These are phyloP conservation scores for Tetranychus cinnabarinus DNA, from an alignment of 1,140 invertebrate genomes.

Conservation along the genomic window DNA sequence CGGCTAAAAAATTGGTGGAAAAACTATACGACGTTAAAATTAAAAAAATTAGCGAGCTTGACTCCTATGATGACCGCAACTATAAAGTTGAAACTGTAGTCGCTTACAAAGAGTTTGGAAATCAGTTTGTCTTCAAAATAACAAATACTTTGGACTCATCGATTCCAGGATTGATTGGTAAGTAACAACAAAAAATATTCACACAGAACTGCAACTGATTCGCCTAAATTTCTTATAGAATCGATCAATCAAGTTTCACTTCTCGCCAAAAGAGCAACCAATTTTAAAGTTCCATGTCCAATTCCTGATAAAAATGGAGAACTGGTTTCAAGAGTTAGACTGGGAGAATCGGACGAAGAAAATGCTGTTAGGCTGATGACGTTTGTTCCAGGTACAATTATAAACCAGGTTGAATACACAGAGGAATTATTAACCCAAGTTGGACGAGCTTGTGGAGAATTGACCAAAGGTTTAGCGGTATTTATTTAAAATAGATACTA, in stretches of 20 bases:
- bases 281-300: not conserved
- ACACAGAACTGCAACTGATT: not conserved
- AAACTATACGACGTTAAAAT: not conserved
- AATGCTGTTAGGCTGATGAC: constrained; percentile 1
- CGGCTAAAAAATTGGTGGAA: not conserved
- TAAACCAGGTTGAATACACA: not conserved
- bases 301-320: not conserved
- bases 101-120: not conserved
- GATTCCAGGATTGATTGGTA: not conserved
- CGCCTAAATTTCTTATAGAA: not conserved
- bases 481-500: no score
- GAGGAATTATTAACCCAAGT: not conserved
- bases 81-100: not conserved
- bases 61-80: constrained; percentile 9
- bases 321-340: not conserved
- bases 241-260: not conserved
- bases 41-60: not conserved
- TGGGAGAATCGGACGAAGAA: not conserved
- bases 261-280: not conserved
- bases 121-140: not conserved
- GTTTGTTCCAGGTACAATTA: constrained; percentile 1
- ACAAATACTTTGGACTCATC: not conserved
- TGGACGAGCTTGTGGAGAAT: not conserved
- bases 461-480: no score
- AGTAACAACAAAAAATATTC: not conserved